Conservation (phyloP, 1,140 invertebrate species). For the Drosophila lowei region DNA sequence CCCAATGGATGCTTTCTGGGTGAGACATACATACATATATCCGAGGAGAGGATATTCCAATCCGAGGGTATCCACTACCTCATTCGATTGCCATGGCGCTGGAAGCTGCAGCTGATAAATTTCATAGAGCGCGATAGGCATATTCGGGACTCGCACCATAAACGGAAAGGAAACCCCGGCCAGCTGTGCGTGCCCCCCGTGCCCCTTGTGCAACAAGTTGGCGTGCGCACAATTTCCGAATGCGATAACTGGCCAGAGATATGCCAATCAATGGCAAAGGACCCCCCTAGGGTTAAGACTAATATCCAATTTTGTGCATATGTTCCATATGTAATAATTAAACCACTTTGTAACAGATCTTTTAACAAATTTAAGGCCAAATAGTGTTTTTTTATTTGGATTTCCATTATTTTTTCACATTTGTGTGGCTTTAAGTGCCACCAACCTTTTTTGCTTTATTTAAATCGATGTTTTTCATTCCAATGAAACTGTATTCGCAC, state of each 20-base stretch:
- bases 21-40: too few species aligned
- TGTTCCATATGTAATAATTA: too few species aligned
- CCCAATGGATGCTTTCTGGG: neutral
- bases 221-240: slow-evolving; percentile 49
- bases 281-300: neutral
- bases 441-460: neutral
- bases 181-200: slow-evolving; percentile 45
- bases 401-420: too few species aligned
- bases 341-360: too few species aligned
- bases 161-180: slow-evolving; percentile 70
- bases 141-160: slow-evolving; percentile 53
- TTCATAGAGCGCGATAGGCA: slow-evolving; percentile 63
- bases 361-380: too few species aligned
- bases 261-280: slow-evolving; percentile 47
- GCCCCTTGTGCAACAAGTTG: slow-evolving; percentile 43
- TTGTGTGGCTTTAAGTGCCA: too few species aligned
- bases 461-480: slow-evolving; percentile 4
- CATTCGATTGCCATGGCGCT: slow-evolving; percentile 17
- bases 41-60: too few species aligned
- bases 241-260: slow-evolving; percentile 46
- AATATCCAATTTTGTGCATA: neutral
- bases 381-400: too few species aligned
- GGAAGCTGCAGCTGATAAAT: slow-evolving; percentile 41
- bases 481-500: neutral
- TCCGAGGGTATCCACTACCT: neutral